Evolutionary conservation across 1,140 invertebrate genomes (phyloP).

Genomic region (Camponotus pennsylvanicus): DNA sequence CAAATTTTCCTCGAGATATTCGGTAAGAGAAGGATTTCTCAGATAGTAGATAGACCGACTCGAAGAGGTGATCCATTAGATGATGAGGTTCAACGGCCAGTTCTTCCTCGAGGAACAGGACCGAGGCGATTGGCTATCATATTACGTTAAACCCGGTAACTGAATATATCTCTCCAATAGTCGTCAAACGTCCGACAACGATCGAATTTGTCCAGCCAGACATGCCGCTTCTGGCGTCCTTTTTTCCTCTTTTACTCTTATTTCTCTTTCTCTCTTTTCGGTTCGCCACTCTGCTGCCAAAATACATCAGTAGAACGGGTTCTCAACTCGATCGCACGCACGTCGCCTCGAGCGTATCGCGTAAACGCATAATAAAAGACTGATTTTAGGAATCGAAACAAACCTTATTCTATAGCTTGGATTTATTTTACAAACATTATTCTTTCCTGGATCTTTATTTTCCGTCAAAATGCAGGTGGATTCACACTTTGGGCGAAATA

Average conservation of each 20-base stretch:
- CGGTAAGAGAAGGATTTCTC: neutral
- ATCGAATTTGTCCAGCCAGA: slow-evolving; percentile 81
- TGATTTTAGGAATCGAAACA: neutral
- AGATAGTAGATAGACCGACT: neutral
- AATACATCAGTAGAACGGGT: slow-evolving; percentile 67
- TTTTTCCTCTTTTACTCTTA: neutral
- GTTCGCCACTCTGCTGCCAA: slow-evolving; percentile 68
- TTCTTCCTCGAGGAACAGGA: slow-evolving; percentile 72
- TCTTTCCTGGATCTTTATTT: neutral
- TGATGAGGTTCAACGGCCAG: slow-evolving; percentile 47
- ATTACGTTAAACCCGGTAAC: slow-evolving; percentile 83
- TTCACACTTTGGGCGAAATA: neutral
- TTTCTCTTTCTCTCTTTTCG: slow-evolving; percentile 53
- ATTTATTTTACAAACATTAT: neutral
- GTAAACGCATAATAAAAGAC: slow-evolving; percentile 13
- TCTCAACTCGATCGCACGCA: slow-evolving; percentile 49
- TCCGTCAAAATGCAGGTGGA: no score
- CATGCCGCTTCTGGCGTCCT: slow-evolving; percentile 61
- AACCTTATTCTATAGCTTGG: no score
- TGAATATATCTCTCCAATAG: slow-evolving; percentile 82
- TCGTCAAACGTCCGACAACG: slow-evolving; percentile 81
- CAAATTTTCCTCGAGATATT: slow-evolving; percentile 8
- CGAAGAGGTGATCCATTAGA: slow-evolving; percentile 5
- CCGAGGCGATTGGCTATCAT: slow-evolving; percentile 79
- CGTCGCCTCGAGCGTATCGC: neutral